A percentile compares a stretch with the other conserved stretches of the same genome.
Evolutionary conservation across 1,140 invertebrate genomes (phyloP).

Genomic region (Drosophila elegans): DNA sequence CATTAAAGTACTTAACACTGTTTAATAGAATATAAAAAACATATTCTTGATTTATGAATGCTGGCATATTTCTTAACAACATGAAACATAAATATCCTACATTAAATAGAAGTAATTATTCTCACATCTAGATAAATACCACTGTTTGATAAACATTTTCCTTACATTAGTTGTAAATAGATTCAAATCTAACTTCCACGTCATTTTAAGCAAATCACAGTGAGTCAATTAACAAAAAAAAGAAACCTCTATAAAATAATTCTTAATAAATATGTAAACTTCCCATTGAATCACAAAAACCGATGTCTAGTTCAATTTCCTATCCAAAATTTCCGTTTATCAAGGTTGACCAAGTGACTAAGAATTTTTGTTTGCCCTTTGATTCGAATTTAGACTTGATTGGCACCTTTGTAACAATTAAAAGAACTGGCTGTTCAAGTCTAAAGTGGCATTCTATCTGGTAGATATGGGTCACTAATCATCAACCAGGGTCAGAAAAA

Average conservation of each 20-base stretch:
- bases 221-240: neutral
- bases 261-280: neutral
- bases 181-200: neutral
- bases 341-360: conserved; percentile 22
- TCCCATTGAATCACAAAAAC: conserved; percentile 2
- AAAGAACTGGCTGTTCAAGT: conserved; percentile 24
- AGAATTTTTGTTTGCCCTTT: conserved; percentile 21
- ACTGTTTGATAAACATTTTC: too few species aligned
- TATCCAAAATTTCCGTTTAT: neutral
- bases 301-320: neutral
- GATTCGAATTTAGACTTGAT: conserved; percentile 18
- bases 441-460: conserved; percentile 12
- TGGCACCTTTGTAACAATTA: conserved; percentile 39
- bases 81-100: too few species aligned
- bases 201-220: neutral
- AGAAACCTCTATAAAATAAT: neutral
- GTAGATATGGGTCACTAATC: conserved; percentile 46
- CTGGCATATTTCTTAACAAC: too few species aligned
- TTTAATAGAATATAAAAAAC: too few species aligned
- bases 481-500: conserved; percentile 24
- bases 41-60: too few species aligned
- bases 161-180: too few species aligned
- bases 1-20: too few species aligned
- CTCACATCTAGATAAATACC: too few species aligned
- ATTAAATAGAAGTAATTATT: too few species aligned